Conservation (phyloP, 2,797 vertebrate genomes). For the Takifugu ocellatus region DNA sequence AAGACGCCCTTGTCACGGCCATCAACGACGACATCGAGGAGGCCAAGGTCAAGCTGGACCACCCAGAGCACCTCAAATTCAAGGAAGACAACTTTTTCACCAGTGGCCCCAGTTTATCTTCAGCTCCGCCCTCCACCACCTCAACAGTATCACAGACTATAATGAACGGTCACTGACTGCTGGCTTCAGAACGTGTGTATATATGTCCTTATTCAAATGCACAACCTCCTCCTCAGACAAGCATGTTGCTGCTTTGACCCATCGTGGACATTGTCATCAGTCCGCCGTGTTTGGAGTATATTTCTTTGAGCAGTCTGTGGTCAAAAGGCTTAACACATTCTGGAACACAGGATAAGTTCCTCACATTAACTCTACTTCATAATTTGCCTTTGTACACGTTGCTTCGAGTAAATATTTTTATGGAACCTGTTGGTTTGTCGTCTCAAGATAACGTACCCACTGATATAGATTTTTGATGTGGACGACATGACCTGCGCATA, state of each 20-base stretch:
- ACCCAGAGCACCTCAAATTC: slow-evolving; percentile 85
- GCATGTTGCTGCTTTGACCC: slow-evolving; percentile 11
- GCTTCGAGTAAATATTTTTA: neutral
- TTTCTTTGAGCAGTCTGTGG: slow-evolving; percentile 5
- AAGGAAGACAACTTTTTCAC: slow-evolving; percentile 89
- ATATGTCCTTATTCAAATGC: slow-evolving; percentile 10
- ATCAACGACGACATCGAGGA: slow-evolving; percentile 91
- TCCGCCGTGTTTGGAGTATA: slow-evolving; percentile 4
- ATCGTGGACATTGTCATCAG: slow-evolving; percentile 10
- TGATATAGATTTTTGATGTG: too few species aligned
- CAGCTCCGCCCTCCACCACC: slow-evolving; percentile 36
- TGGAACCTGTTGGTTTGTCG: neutral
- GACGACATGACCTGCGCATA: too few species aligned
- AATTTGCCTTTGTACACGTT: neutral
- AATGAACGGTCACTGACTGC: slow-evolving; percentile 82
- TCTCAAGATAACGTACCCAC: too few species aligned
- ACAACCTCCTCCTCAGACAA: slow-evolving; percentile 15
- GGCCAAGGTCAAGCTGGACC: slow-evolving; percentile 84
- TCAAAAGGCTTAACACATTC: slow-evolving; percentile 10
- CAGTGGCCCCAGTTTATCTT: slow-evolving; percentile 31
- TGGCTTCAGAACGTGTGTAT: slow-evolving; percentile 18
- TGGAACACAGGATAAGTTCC: too few species aligned
- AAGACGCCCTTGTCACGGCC: slow-evolving; percentile 89
- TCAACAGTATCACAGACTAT: slow-evolving; percentile 68
- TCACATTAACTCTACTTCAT: neutral